Conservation (phyloP, 1,140 invertebrate genomes). For the Spodoptera frugiperda region DNA sequence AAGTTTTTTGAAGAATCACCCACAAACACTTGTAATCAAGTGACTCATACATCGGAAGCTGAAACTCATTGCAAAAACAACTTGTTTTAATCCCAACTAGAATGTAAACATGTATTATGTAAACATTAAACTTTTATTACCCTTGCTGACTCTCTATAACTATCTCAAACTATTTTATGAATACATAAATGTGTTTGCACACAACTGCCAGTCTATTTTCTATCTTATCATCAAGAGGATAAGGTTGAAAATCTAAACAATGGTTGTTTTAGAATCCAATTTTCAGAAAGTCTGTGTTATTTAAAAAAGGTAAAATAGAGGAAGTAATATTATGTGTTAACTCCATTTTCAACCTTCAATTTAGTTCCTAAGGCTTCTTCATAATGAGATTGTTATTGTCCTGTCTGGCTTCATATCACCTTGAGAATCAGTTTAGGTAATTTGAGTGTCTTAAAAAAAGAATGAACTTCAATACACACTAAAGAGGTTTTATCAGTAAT, state of each 20-base stretch:
- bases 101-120: conserved; percentile 1
- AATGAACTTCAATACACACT: too few relatives aligned
- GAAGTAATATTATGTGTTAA: background rate
- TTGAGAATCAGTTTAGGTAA: conserved; percentile 27
- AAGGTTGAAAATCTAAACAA: background rate
- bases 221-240: background rate
- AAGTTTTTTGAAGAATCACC: too few relatives aligned
- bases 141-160: background rate
- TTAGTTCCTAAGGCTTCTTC: conserved; percentile 57
- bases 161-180: background rate
- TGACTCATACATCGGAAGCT: background rate
- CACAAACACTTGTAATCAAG: too few relatives aligned
- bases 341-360: conserved; percentile 26
- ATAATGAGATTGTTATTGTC: conserved; percentile 66
- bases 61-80: background rate
- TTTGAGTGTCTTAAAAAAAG: conserved; percentile 20
- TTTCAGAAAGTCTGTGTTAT: background rate
- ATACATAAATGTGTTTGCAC: background rate
- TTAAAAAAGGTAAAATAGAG: background rate
- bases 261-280: conserved; percentile 1
- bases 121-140: conserved; percentile 20
- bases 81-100: background rate
- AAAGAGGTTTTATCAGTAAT: too few relatives aligned
- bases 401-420: conserved; percentile 59
- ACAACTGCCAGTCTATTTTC: background rate